Base-by-base conservation (phyloP, 1,140 invertebrate genomes). In the Drosophila murphyi region DNA sequence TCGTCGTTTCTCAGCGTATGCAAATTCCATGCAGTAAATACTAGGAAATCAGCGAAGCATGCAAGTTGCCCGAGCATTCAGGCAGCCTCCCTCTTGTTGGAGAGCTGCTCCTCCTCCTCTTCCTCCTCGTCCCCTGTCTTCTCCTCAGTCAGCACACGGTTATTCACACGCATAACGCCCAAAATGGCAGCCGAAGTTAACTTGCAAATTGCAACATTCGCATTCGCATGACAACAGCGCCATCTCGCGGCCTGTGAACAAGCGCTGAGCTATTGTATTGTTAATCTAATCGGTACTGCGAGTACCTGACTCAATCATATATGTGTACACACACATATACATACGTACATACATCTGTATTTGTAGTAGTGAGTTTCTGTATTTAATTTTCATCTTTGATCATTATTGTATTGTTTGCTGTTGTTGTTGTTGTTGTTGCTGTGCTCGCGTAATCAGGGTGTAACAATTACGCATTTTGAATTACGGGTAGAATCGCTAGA, bases 381-480 rank as follows among this genome's bases (percentile, higher is more conserved):
- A 54, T 57, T 10, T 32, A 77, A 52, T 82, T 71, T 54, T 68
- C 57, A 70, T 60, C 37, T 55, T 62, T 77, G 60, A 54, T 78
- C 57, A 54, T 51, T 47, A 55, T 52, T 47, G 32, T 29, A 39
- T 51, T 34, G 56, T 54, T 35, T 62, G 5, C 61, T 62, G 12
- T 37, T 71, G 31, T 29, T 80, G 5, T 68, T 62, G 12, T 47
- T 71, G 31, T 29, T 80, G 37, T 34, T 47, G 60, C 54, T 74
- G 62, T 72, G 80, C 65, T 82, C 83, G 83, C 83, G 83, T 87
- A 87, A 87, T 87, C 85, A 87, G 83, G 83, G 83, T 87, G 83
- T 87, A 87, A 88, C 83, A 87, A 87, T 88, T 80, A 88, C 80
- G 83, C 83, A 80, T 82, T 71, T 88, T 78, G 67, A 87, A 69